phyloP scores from a whole-genome alignment of 2,888 invertebrate genomes.

The Harpagoxenus sublaevis region DNA sequence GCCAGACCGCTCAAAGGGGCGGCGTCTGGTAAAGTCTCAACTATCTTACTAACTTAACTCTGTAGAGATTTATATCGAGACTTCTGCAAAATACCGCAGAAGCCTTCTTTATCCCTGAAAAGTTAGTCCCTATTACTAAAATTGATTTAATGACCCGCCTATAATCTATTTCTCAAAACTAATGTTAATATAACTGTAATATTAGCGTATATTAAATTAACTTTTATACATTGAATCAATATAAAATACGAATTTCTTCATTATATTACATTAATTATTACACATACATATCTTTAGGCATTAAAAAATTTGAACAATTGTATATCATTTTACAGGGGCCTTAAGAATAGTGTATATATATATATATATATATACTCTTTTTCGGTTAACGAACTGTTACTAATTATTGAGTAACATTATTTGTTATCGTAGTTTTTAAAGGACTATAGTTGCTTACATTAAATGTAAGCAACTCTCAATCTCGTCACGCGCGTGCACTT shows the following conservation, averaged over 20 bases:
- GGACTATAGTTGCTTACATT: background rate
- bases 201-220: background rate
- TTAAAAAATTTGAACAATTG: background rate
- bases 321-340: background rate
- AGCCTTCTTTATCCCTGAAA: conserved; percentile 4
- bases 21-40: conserved; percentile 34
- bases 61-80: conserved; percentile 27
- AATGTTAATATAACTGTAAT: background rate
- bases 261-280: background rate
- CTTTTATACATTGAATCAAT: background rate
- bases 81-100: conserved; percentile 14
- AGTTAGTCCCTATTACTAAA: background rate
- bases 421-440: background rate
- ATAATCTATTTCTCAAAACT: background rate
- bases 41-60: conserved; percentile 33
- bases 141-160: background rate
- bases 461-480: background rate
- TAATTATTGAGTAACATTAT: background rate
- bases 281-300: background rate
- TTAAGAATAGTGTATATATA: background rate
- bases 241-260: background rate
- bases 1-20: conserved; percentile 34
- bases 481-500: background rate
- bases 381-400: background rate
- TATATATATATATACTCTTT: background rate